Evolutionary conservation across 2,888 invertebrate genomes (phyloP), one percentile per base, ranked within the genome.

Genomic region (Baccha elongata): DNA sequence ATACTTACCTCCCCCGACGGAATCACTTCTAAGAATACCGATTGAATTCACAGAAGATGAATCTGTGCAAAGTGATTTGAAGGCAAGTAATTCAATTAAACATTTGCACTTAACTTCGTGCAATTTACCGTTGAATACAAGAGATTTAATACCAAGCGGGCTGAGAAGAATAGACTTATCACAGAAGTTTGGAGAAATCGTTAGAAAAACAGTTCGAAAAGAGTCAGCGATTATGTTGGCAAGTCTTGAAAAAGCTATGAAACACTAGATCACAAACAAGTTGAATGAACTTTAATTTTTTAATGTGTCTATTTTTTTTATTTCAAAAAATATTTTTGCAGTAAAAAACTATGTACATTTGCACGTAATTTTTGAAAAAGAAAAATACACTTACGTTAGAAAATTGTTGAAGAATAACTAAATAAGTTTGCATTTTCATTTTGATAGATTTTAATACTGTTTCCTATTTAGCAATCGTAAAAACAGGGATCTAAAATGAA

Each of bases 361-460:
- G 23, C 11, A 50, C 21, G n/a, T 50, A 40, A 32, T 79, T 72
- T 78, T 72, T 67, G 60, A 44, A 60, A 67, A 44, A 78, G 52
- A 67, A 72, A 72, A 79, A 60, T 79, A 78, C 32, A 37, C 15
- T 35, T n/a, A 2, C 23, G 3, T 23, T 23, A 23, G 23, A 23
- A 5, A 23, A 23, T 4, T 4, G 23, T 23, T 23, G 3, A 23
- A 23, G 23, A 23, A 23, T 23, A 3, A 3, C 23, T 23, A 23
- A 23, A 23, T 23, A 5, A 23, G 5, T 23, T 5, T 4, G 23
- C 5, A 23, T 23, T 23, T 23, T 23, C 5, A 23, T 23, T 23
- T 23, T n/a, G n/a, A n/a, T n/a, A n/a, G n/a, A n/a, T n/a, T n/a
- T n/a, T n/a, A n/a, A n/a, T n/a, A n/a, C n/a, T n/a, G n/a, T n/a